A percentile compares a stretch with the other conserved stretches of the same genome.
Conservation (phyloP, 2,797 vertebrate species). For the Acanthis flammea region DNA sequence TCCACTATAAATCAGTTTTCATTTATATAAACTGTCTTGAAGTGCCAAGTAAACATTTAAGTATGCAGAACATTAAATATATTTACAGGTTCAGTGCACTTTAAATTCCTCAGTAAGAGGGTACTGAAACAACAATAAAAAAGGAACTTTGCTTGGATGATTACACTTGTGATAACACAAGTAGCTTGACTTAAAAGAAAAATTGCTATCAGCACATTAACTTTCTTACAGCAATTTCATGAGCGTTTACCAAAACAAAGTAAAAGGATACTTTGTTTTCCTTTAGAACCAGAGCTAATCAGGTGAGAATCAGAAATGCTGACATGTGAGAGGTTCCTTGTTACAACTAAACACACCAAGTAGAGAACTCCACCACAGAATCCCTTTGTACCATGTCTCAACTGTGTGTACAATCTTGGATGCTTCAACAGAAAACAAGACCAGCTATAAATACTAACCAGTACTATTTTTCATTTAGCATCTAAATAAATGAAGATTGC, state of each 20-base stretch:
- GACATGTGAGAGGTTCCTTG: neutral
- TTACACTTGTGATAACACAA: constrained; percentile 14
- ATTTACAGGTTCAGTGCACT: constrained; percentile 67
- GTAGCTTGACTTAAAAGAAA: neutral
- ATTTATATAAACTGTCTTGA: constrained; percentile 40
- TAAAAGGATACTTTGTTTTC: neutral
- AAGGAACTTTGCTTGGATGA: neutral
- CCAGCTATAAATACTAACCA: neutral
- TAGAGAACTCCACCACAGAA: neutral
- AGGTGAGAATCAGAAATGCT: neutral
- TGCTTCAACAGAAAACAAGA: neutral
- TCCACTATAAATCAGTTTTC: constrained; percentile 19
- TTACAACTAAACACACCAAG: neutral
- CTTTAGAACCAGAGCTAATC: neutral
- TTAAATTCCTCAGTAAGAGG: constrained; percentile 26
- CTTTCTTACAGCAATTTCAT: neutral
- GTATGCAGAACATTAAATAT: constrained; percentile 16
- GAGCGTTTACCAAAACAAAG: constrained; percentile 12
- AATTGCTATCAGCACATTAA: neutral
- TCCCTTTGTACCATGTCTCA: neutral
- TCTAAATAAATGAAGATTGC: neutral
- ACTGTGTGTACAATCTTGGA: neutral
- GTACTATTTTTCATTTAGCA: neutral
- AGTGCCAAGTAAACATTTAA: constrained; percentile 59
- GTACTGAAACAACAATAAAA: constrained; percentile 27